Evolutionary conservation across 2,888 invertebrate genomes (phyloP).

Genomic region (Lomographa bimaculata): DNA sequence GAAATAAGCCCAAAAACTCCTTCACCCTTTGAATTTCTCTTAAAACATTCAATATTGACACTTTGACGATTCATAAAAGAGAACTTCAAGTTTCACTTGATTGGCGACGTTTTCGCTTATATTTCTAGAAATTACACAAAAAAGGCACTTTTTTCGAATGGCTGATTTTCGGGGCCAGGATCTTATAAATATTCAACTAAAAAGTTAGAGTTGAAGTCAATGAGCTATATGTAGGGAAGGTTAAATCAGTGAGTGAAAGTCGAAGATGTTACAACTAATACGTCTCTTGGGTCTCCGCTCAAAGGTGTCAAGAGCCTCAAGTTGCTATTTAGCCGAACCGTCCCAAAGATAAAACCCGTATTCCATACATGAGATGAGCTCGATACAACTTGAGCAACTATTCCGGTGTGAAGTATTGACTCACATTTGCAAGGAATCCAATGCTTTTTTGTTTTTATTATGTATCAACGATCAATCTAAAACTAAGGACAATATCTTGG

Average conservation of each 20-base stretch:
- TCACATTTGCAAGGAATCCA: too few relatives aligned
- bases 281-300: too few relatives aligned
- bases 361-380: too few relatives aligned
- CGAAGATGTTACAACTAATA: not conserved
- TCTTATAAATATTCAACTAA: constrained; percentile 16
- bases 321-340: too few relatives aligned
- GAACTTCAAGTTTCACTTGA: constrained; percentile 19
- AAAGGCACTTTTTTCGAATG: constrained; percentile 18
- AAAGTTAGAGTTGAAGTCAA: constrained; percentile 9
- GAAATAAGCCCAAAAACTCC: constrained; percentile 12
- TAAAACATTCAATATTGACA: constrained; percentile 24
- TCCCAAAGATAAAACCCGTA: too few relatives aligned
- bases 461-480: too few relatives aligned
- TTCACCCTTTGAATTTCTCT: constrained; percentile 26
- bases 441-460: too few relatives aligned
- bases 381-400: too few relatives aligned
- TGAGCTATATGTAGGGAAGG: constrained; percentile 5
- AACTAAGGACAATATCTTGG: too few relatives aligned
- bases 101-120: constrained; percentile 17
- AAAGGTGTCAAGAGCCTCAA: too few relatives aligned
- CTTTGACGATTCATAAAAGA: constrained; percentile 23
- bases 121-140: constrained; percentile 11
- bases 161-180: constrained; percentile 14
- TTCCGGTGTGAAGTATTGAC: too few relatives aligned
- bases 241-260: not conserved